Conservation (phyloP, 1,140 invertebrate species). For the Apis florea region DNA sequence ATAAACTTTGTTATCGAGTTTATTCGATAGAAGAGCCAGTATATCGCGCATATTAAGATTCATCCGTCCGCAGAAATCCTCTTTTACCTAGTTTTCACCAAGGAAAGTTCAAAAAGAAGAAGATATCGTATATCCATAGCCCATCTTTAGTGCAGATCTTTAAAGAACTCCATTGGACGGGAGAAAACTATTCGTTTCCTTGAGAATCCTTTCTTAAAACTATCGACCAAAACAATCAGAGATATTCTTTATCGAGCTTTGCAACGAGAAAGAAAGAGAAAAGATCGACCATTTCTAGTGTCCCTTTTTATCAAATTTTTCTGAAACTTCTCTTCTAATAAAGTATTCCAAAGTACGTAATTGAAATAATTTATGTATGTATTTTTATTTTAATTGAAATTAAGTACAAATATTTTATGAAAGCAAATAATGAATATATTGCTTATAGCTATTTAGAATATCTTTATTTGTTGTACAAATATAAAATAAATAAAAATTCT, state of each 20-base stretch:
- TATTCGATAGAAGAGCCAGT: not conserved
- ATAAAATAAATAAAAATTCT: no score
- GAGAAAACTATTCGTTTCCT: slow-evolving; percentile 37
- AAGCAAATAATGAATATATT: no score
- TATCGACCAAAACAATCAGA: not conserved
- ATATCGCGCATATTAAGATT: slow-evolving; percentile 22
- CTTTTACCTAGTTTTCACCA: slow-evolving; percentile 18
- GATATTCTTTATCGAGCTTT: slow-evolving; percentile 52
- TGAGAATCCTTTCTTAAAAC: slow-evolving; percentile 28
- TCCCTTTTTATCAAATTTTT: slow-evolving; percentile 3
- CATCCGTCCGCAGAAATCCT: slow-evolving; percentile 14
- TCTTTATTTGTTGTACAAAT: no score
- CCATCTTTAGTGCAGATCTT: slow-evolving; percentile 22
- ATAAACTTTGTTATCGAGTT: not conserved
- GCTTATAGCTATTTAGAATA: no score
- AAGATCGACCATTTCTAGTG: not conserved
- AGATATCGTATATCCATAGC: slow-evolving; percentile 17
- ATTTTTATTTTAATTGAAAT: no score
- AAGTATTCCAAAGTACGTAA: not conserved
- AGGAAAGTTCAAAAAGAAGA: slow-evolving; percentile 22
- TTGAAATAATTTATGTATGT: no score
- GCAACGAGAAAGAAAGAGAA: slow-evolving; percentile 23
- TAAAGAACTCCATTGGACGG: slow-evolving; percentile 46
- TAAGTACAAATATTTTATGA: no score
- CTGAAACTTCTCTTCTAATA: slow-evolving; percentile 44